Evolutionary conservation across 2,113 vertebrate genomes (phyloP).

Genomic region (Oostethus manadensis): DNA sequence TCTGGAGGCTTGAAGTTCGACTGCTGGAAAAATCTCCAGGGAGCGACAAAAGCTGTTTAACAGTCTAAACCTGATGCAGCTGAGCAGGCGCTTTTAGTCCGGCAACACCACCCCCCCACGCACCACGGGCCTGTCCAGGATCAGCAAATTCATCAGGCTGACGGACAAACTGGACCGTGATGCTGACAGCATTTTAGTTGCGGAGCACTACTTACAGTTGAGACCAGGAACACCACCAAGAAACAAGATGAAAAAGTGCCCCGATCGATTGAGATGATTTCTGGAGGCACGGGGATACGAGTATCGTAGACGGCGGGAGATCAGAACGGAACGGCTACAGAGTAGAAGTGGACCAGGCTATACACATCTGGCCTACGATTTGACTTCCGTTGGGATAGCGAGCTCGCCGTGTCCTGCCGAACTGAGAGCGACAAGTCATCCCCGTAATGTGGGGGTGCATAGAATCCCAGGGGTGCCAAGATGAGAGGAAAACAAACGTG

Average conservation of each 20-base stretch:
- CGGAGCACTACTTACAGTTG: background rate
- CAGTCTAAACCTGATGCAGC: constrained; percentile 16
- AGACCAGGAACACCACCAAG: background rate
- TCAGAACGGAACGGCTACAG: no score
- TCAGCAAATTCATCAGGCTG: constrained; percentile 34
- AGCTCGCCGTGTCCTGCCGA: no score
- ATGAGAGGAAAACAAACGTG: no score
- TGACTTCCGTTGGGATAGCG: no score
- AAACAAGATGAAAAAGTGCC: background rate
- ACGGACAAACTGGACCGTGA: constrained; percentile 10
- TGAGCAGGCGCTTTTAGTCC: constrained; percentile 21
- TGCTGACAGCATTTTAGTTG: background rate
- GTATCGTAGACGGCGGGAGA: background rate
- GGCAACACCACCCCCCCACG: constrained; percentile 30
- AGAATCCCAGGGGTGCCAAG: no score
- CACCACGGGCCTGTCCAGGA: constrained; percentile 21
- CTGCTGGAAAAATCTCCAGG: constrained; percentile 24
- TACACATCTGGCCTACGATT: no score
- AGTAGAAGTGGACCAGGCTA: no score
- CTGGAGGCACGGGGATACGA: no score
- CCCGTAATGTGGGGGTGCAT: no score
- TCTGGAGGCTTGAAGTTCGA: constrained; percentile 30
- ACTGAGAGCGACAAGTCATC: no score
- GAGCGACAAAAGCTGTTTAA: constrained; percentile 18
- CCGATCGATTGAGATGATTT: background rate